Base-by-base conservation (phyloP, 2,888 invertebrate species). In the Agrypnus murinus region DNA sequence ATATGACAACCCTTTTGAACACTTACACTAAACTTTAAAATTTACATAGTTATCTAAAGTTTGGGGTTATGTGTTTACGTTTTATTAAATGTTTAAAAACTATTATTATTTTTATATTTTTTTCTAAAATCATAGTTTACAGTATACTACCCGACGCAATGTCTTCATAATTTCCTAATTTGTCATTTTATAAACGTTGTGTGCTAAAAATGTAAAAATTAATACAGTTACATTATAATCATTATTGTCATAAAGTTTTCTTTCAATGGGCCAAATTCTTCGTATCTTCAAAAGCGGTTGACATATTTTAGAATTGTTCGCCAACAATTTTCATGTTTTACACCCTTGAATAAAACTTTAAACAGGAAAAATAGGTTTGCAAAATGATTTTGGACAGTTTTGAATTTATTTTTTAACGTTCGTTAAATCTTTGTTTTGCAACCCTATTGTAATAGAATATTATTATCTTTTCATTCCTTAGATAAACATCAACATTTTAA, bases 1-100 rank as follows among this genome's bases (percentile, higher is more conserved):
- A 69, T 69, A 69, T 69, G 69, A 69, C 69, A 69, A 69, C 69
- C 69, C 64, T 65, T 69, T 69, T 67, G 60, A 67, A 65, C 50
- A 57, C 45, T 48, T 65, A 57, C 36, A 55, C 36, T 55, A 55
- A 55, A 48, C 32, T 34, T 55, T 17, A 36, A 55, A 34, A 15
- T 55, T 55, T 9, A 43, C 12, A 31, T 57, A 65, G 31, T 32
- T 38, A 31, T 48, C 36, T 58, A 36, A 57, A 46, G 38, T 62
- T 62, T 67, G 25, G 31, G 53, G 32, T 50, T 64, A 40, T 40
- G 46, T 14, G n/a, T 53, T 64, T 58, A 58, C 19, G 34, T 25
- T 25, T 25, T 25, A 25, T 25, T 5, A 25, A 25, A 25, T 25
- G 25, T 25, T 5, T 25, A n/a, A n/a, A n/a, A n/a, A n/a, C n/a